Percentiles rank a stretch among this genome's conserved stretches.
Conservation (phyloP, 2,797 vertebrate genomes). For the Pogoniulus pusillus region DNA sequence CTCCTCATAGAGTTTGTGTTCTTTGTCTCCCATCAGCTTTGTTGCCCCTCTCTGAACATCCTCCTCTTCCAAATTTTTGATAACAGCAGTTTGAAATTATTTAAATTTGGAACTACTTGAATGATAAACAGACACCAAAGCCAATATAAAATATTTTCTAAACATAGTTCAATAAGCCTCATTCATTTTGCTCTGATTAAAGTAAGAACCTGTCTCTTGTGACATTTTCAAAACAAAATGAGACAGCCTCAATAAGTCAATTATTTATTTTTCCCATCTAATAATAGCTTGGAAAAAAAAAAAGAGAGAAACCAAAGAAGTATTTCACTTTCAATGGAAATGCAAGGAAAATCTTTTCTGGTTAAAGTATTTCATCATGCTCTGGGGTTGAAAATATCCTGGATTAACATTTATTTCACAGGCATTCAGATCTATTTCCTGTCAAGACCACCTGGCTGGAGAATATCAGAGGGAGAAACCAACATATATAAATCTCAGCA, state of each 20-base stretch:
- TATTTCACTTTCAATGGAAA: conserved; percentile 11
- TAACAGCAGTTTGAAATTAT: not conserved
- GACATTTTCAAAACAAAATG: conserved; percentile 50
- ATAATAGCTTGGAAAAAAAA: conserved; percentile 1
- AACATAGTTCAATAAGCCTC: not conserved
- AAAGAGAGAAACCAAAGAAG: conserved; percentile 5
- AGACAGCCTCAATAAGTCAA: conserved; percentile 56
- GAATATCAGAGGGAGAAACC: not conserved
- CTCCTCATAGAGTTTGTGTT: no score
- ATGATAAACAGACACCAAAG: conserved; percentile 1
- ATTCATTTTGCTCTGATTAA: conserved; percentile 49
- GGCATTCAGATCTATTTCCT: not conserved
- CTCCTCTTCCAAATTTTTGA: not conserved
- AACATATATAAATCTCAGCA: not conserved
- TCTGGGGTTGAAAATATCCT: not conserved
- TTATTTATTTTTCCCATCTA: not conserved
- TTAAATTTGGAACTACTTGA: not conserved
- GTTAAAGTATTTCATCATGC: not conserved
- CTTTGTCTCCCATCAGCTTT: no score
- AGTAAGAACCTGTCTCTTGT: conserved; percentile 8
- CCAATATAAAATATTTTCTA: not conserved
- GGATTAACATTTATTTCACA: conserved; percentile 8
- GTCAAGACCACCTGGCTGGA: not conserved
- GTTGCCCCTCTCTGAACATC: no score
- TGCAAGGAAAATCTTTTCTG: not conserved